Evolutionary conservation across 1,140 invertebrate genomes (phyloP), one percentile per base, ranked within the genome.

Genomic region (Oscheius sp.): DNA sequence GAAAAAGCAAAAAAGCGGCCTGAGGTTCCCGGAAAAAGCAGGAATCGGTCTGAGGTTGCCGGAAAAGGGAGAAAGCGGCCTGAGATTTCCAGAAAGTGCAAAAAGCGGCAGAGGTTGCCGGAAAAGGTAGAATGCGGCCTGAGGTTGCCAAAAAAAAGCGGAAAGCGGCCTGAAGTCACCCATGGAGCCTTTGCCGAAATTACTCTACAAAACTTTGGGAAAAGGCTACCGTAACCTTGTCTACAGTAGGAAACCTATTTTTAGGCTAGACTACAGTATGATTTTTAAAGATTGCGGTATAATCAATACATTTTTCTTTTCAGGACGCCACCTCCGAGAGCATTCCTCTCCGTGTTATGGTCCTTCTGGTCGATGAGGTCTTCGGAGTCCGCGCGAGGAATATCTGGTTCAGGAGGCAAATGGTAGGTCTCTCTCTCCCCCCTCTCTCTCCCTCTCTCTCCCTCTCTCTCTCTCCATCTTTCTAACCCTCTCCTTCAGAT

Each of bases 291-390:
- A 36, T 52, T 28, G 52, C 32, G 18, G 23, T 45, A 0, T 45
- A 18, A 18, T 45, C 42, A 32, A 73, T 0, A 15, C 70, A 20
- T 0, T 73, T 15, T 20, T 10, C 13, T 20, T 70, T 74, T 26
- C 23, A 42, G 46, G 78, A 79, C 7, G 32, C 61, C 13, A 62
- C 69, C 15, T 45, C 74, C 79, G 91, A 93, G 79, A 93, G 92
- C 85, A 92, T 94, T 86, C 93, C 93, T 18, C 84, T 94, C 62
- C 87, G 92, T 77, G 92, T 94, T 76, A 89, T 94, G 85, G 84
- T 95, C 36, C 85, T 94, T 1, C 84, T 95, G 49, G 91, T 94
- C 88, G 92, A 94, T 83, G 93, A 95, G 88, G 90, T 95, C 2
- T 95, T 95, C 86, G 93, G 94, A 84, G 85, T 94, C 49, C 90